Percentiles rank a stretch among this genome's conserved stretches.
phyloP scores from a whole-genome alignment of 2,797 vertebrate species.

The Acrocephalus scirpaceus region DNA sequence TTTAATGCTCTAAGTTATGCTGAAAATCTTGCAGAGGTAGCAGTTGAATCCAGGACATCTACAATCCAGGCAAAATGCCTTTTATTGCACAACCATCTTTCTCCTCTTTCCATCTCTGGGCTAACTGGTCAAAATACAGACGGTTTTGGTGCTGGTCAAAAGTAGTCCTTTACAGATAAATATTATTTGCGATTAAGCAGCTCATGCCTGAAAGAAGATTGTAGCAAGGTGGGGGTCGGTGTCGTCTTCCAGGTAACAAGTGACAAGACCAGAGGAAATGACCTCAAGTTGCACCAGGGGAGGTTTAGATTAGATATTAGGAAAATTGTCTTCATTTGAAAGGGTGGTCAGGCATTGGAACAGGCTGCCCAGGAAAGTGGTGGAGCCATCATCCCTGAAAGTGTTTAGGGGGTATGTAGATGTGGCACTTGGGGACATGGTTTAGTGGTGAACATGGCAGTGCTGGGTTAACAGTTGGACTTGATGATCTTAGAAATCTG shows the following conservation, averaged over 20 bases:
- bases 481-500: neutral
- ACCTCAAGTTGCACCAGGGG: no score
- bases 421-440: neutral
- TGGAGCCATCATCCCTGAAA: neutral
- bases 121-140: neutral
- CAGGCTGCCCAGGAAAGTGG: neutral
- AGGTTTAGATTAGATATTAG: neutral
- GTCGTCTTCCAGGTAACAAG: no score
- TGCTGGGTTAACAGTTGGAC: neutral
- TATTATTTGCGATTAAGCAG: neutral
- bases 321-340: neutral
- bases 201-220: neutral
- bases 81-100: neutral
- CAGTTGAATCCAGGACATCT: neutral
- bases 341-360: neutral
- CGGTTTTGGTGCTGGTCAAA: neutral
- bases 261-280: no score
- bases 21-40: neutral
- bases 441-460: neutral
- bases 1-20: neutral
- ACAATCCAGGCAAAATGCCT: neutral
- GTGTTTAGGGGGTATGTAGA: neutral
- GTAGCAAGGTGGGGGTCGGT: neutral
- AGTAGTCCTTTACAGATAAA: neutral
- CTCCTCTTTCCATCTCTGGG: neutral